phyloP scores from a whole-genome alignment of 2,797 vertebrate species.

The Coregonus suidteri region DNA sequence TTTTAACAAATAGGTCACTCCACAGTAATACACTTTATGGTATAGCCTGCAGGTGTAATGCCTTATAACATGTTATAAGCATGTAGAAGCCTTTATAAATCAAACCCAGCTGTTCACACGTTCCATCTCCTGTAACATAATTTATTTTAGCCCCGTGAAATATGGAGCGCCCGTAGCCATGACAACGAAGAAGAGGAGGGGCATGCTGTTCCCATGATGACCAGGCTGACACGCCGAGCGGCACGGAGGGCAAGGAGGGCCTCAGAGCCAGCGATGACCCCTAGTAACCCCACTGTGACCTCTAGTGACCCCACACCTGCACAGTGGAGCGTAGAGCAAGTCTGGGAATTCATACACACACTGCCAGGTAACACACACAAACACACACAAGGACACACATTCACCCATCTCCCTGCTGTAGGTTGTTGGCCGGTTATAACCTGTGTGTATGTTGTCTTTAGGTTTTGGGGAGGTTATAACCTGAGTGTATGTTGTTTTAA shows the following conservation, averaged over 20 bases:
- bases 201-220: slow-evolving; percentile 82
- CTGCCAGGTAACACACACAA: slow-evolving; percentile 70
- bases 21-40: too few relatives aligned
- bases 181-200: slow-evolving; percentile 75
- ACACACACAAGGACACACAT: too few relatives aligned
- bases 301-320: slow-evolving; percentile 78
- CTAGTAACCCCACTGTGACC: slow-evolving; percentile 68
- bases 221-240: slow-evolving; percentile 83
- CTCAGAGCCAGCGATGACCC: slow-evolving; percentile 76
- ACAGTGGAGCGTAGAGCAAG: slow-evolving; percentile 93
- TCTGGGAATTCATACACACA: slow-evolving; percentile 90
- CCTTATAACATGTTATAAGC: too few relatives aligned
- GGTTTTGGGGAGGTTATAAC: too few relatives aligned
- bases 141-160: slow-evolving; percentile 61
- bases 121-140: background rate
- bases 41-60: too few relatives aligned
- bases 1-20: too few relatives aligned
- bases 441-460: too few relatives aligned
- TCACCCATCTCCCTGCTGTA: too few relatives aligned
- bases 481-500: too few relatives aligned
- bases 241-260: slow-evolving; percentile 80
- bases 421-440: too few relatives aligned
- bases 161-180: slow-evolving; percentile 66
- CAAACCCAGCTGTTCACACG: background rate
- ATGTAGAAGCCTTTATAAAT: background rate